Evolutionary conservation across 1,140 invertebrate genomes (phyloP), one percentile per base, ranked within the genome.

Genomic region (Ylistrum balloti): DNA sequence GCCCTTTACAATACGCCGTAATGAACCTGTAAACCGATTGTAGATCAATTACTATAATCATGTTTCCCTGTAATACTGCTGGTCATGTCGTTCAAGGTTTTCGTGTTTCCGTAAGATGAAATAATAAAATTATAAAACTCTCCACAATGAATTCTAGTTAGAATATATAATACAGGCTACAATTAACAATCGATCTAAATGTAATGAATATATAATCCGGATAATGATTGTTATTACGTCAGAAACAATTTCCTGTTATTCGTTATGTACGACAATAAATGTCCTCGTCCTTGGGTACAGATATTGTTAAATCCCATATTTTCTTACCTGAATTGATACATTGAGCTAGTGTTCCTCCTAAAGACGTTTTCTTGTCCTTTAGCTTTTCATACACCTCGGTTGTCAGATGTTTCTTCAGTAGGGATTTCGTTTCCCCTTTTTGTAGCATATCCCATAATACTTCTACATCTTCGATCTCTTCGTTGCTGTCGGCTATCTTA

Each of bases 261-360:
- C n/a, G n/a, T n/a, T n/a, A n/a, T n/a, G n/a, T n/a, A n/a, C n/a
- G n/a, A n/a, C n/a, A n/a, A n/a, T n/a, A n/a, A n/a, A n/a, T n/a
- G n/a, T n/a, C n/a, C n/a, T n/a, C n/a, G n/a, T n/a, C n/a, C n/a
- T n/a, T n/a, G n/a, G n/a, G n/a, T n/a, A n/a, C n/a, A n/a, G n/a
- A n/a, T n/a, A n/a, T 20, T 38, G 35, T 38, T 38, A 38, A 7
- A 38, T 38, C 45, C 2, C 15, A 22, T 48, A 48, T 48, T 34
- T 34, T 15, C 93, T 90, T 88, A 94, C 95, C 95, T 90, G 95
- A 94, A 17, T 92, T 92, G 32, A 95, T 94, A 88, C 94, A 94
- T 34, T 94, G 92, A 15, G 91, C 91, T n/a, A 95, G 88, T 20
- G 93, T 94, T 15, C 94, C 94, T 22, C 93, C 93, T 35, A 94